Percentiles rank a stretch among this genome's conserved stretches.
Conservation (phyloP, 1,140 invertebrate species). For the Branchinecta lindahli region DNA sequence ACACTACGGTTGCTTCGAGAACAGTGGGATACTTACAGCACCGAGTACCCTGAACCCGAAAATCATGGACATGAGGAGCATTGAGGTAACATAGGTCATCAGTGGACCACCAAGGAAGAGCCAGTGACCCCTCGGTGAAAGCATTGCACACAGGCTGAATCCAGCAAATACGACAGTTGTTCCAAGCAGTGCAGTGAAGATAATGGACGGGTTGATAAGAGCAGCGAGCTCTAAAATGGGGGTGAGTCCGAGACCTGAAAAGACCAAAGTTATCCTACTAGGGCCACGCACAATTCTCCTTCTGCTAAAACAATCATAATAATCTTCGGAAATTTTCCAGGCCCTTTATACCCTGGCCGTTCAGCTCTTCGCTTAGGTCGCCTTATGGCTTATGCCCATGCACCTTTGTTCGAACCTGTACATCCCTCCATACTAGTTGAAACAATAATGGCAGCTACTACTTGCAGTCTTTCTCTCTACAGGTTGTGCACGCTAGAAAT, state of each 20-base stretch:
- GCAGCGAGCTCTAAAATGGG: conserved; percentile 61
- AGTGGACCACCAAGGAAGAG: conserved; percentile 45
- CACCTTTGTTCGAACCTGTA: too few species aligned
- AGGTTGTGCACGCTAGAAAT: too few species aligned
- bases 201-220: conserved; percentile 61
- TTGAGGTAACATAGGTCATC: conserved; percentile 23
- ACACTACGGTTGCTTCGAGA: too few species aligned
- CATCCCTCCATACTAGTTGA: too few species aligned
- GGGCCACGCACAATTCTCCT: too few species aligned
- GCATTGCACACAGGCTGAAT: conserved; percentile 68
- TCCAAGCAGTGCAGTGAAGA: conserved; percentile 69
- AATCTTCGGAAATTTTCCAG: too few species aligned
- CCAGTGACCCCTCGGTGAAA: conserved; percentile 62
- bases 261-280: neutral
- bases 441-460: too few species aligned
- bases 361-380: too few species aligned
- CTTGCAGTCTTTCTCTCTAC: too few species aligned
- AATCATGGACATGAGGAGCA: conserved; percentile 12
- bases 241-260: conserved; percentile 54
- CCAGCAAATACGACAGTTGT: conserved; percentile 77
- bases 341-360: too few species aligned
- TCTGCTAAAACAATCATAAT: neutral
- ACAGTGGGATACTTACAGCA: too few species aligned
- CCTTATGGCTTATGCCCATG: too few species aligned
- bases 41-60: neutral